These are phyloP conservation scores for Gorilla gorilla DNA, from an alignment of 2,113 vertebrate genomes.

Conservation along the genomic window DNA sequence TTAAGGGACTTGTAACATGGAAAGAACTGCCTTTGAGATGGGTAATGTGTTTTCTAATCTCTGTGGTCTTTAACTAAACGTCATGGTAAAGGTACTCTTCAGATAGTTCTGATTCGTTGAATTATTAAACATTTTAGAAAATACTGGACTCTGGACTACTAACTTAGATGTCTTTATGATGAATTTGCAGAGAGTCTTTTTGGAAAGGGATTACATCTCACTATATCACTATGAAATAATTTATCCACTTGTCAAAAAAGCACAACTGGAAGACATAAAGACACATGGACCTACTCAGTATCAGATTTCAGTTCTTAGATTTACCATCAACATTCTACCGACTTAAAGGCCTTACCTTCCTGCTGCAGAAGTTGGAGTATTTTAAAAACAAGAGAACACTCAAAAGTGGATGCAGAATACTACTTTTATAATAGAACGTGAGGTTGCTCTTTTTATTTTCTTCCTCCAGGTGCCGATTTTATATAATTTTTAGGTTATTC, in stretches of 20 bases:
- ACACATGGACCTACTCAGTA: not conserved
- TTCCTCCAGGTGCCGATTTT: not conserved
- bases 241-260: not conserved
- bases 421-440: not conserved
- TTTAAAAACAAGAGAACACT: slow-evolving; percentile 1
- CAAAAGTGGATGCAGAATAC: not conserved
- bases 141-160: slow-evolving; percentile 65
- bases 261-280: slow-evolving; percentile 3
- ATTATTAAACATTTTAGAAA: slow-evolving; percentile 83
- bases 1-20: slow-evolving; percentile 86
- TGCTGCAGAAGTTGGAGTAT: not conserved
- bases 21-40: slow-evolving; percentile 80
- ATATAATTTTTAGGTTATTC: not conserved
- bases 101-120: slow-evolving; percentile 79
- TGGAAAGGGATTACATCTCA: not conserved
- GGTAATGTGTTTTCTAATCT: slow-evolving; percentile 86
- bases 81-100: slow-evolving; percentile 81
- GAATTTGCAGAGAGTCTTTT: slow-evolving; percentile 47
- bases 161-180: slow-evolving; percentile 66
- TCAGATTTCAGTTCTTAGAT: not conserved
- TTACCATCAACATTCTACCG: not conserved
- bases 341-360: not conserved
- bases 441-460: not conserved
- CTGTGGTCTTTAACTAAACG: slow-evolving; percentile 88
- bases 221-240: not conserved